These are phyloP conservation scores for Bothrops jararaca DNA, from an alignment of 2,113 vertebrate species.

Conservation along the genomic window DNA sequence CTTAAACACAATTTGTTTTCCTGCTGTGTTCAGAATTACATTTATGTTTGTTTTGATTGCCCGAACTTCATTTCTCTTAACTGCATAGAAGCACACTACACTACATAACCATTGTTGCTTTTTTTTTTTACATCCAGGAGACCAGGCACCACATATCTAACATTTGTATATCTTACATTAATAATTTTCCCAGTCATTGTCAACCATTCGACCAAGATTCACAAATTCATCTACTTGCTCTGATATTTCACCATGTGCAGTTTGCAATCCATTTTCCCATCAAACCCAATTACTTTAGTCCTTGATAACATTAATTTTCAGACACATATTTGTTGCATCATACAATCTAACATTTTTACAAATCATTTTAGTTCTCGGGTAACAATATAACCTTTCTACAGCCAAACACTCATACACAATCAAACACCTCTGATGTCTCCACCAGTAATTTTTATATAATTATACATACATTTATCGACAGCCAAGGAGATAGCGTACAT, in stretches of 20 bases:
- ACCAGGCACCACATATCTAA: not conserved
- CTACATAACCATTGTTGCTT: not conserved
- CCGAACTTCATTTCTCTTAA: not conserved
- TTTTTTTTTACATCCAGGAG: not conserved
- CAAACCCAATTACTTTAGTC: not conserved
- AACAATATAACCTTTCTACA: not conserved
- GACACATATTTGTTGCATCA: not conserved
- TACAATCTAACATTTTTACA: not conserved
- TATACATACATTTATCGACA: not conserved
- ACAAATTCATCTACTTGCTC: not conserved
- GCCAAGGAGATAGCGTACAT: not conserved
- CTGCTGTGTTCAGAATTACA: not conserved
- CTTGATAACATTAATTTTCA: not conserved
- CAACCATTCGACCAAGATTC: not conserved
- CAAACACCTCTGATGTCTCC: not conserved
- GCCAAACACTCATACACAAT: not conserved
- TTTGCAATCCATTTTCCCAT: not conserved
- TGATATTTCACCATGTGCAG: not conserved
- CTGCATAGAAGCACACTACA: not conserved
- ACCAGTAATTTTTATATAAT: not conserved
- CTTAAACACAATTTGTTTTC: not conserved
- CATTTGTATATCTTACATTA: not conserved
- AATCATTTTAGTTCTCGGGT: not conserved
- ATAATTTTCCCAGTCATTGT: not conserved
- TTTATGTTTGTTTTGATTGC: not conserved